Conservation (phyloP, 2,888 invertebrate species). For the Colletes collaris region DNA sequence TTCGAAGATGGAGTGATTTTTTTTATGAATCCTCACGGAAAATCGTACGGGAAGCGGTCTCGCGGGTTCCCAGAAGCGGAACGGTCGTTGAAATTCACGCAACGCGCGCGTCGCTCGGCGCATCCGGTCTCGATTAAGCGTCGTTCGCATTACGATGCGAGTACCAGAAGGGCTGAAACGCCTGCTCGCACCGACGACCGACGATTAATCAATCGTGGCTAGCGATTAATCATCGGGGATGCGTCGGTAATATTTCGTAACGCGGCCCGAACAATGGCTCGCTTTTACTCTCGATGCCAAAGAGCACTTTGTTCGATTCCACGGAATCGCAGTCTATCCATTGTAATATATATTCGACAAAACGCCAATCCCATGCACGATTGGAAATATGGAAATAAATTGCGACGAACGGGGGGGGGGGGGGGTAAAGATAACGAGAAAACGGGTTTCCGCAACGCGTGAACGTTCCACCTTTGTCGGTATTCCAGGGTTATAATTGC, state of each 20-base stretch:
- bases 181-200: slow-evolving; percentile 2
- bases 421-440: slow-evolving; percentile 26
- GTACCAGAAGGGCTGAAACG: neutral
- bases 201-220: slow-evolving; percentile 58
- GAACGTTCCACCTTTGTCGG: slow-evolving; percentile 22
- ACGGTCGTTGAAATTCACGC: slow-evolving; percentile 52
- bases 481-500: slow-evolving; percentile 16
- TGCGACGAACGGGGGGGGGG: neutral
- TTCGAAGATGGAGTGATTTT: slow-evolving; percentile 16
- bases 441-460: neutral
- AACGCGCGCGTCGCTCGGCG: slow-evolving; percentile 16
- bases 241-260: slow-evolving; percentile 49
- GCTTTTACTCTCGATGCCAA: slow-evolving; percentile 51
- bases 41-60: slow-evolving; percentile 15
- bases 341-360: neutral
- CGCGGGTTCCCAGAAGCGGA: slow-evolving; percentile 19
- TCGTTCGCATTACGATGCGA: slow-evolving; percentile 35
- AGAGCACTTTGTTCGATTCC: slow-evolving; percentile 48
- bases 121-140: slow-evolving; percentile 58
- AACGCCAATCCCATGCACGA: slow-evolving; percentile 35
- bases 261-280: slow-evolving; percentile 47
- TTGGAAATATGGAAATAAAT: slow-evolving; percentile 34
- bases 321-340: slow-evolving; percentile 4
- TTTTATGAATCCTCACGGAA: slow-evolving; percentile 20
- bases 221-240: slow-evolving; percentile 61